Percentiles rank a stretch among this genome's conserved stretches.
Conservation (phyloP, 2,888 invertebrate genomes). For the Prosopocoilus inquinatus region DNA sequence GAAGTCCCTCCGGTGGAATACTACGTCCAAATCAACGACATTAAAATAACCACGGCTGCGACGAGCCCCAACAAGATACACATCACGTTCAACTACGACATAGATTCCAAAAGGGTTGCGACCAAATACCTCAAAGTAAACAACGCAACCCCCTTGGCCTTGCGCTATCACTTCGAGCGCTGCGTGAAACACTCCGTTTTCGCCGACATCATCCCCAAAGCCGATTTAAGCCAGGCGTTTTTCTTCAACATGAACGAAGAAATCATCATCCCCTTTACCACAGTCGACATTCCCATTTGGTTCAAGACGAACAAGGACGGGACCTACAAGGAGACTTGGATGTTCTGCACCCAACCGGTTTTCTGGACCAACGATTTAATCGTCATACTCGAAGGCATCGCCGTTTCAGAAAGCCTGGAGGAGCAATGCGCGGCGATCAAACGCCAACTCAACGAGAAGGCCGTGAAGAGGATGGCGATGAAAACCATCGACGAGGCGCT, state of each 20-base stretch:
- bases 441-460: conserved; percentile 24
- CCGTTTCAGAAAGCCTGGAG: conserved; percentile 3
- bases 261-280: conserved; percentile 20
- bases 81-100: conserved; percentile 29
- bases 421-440: conserved; percentile 20
- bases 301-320: conserved; percentile 17
- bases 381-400: conserved; percentile 15
- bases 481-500: conserved; percentile 29
- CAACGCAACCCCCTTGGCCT: conserved; percentile 31
- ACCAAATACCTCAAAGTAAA: conserved; percentile 29
- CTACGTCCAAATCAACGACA: neutral
- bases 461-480: conserved; percentile 25
- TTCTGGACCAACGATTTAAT: conserved; percentile 19
- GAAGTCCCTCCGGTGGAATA: neutral
- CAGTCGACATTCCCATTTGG: conserved; percentile 20
- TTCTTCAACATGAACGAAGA: conserved; percentile 24
- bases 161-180: conserved; percentile 31
- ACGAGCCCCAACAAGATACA: conserved; percentile 16
- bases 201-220: conserved; percentile 9
- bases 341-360: conserved; percentile 19
- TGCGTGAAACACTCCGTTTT: conserved; percentile 11
- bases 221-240: conserved; percentile 14
- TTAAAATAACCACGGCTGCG: neutral
- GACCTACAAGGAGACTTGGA: conserved; percentile 10
- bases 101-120: conserved; percentile 18